These are phyloP conservation scores for Nautilus pompilius DNA, from an alignment of 1,140 invertebrate species.

Conservation along the genomic window DNA sequence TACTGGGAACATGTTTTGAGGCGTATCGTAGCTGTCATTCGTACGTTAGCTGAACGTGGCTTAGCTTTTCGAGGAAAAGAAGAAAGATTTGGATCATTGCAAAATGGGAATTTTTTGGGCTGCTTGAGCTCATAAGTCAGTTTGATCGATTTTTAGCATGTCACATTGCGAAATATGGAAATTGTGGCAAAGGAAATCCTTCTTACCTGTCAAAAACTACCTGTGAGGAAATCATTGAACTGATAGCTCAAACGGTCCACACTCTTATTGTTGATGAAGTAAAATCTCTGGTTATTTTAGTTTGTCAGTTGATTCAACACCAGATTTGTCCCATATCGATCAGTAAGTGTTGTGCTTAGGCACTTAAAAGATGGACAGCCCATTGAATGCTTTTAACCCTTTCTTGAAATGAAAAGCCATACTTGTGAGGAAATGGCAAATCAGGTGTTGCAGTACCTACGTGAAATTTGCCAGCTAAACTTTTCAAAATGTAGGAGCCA, in stretches of 20 bases:
- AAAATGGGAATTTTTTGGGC: slow-evolving; percentile 25
- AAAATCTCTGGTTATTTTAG: background rate
- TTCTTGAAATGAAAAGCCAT: background rate
- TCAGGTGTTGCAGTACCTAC: background rate
- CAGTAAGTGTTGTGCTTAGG: background rate
- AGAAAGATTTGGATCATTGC: slow-evolving; percentile 27
- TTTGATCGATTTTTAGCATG: slow-evolving; percentile 26
- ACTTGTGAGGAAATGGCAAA: background rate
- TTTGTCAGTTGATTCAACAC: background rate
- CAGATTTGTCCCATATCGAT: background rate
- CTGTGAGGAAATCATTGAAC: too few relatives aligned
- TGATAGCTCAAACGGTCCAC: background rate
- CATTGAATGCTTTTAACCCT: background rate
- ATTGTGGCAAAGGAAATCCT: slow-evolving; percentile 11
- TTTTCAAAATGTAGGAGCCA: background rate
- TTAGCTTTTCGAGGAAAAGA: slow-evolving; percentile 22
- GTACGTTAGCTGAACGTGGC: slow-evolving; percentile 21
- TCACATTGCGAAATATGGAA: slow-evolving; percentile 17
- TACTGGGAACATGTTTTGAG: slow-evolving; percentile 15
- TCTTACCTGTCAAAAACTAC: slow-evolving; percentile 1
- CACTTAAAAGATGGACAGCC: background rate
- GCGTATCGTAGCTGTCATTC: slow-evolving; percentile 19
- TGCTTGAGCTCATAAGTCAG: slow-evolving; percentile 25
- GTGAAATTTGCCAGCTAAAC: background rate
- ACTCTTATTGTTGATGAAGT: background rate